A percentile compares a stretch with the other conserved stretches of the same genome.
Conservation (phyloP, 2,797 vertebrate species). For the Sebastolobus altivelis region DNA sequence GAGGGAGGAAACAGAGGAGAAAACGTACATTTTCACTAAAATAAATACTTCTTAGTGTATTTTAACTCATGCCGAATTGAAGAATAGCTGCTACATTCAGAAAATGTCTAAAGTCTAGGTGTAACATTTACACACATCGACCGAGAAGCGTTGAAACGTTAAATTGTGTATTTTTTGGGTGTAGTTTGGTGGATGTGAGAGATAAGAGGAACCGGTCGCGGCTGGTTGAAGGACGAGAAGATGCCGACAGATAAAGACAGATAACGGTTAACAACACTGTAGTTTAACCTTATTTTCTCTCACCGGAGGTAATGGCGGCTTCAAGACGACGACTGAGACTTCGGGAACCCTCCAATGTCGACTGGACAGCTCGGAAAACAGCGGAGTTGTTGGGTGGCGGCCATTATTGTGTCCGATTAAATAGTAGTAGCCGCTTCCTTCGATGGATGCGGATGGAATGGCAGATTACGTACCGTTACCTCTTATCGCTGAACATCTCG, state of each 20-base stretch:
- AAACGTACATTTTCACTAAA: neutral
- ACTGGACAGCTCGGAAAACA: neutral
- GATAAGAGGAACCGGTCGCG: conserved; percentile 17
- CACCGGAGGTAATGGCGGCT: conserved; percentile 39
- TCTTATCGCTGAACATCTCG: conserved; percentile 58
- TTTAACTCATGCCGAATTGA: conserved; percentile 10
- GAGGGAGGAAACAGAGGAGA: neutral
- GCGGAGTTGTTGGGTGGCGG: neutral
- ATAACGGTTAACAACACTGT: neutral
- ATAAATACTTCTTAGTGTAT: rapidly evolving
- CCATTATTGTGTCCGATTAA: conserved; percentile 61
- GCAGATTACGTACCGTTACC: neutral
- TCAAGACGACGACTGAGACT: conserved; percentile 38
- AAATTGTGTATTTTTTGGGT: rapidly evolving
- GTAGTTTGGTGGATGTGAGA: neutral
- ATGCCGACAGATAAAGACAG: neutral
- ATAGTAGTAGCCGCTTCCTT: conserved; percentile 18
- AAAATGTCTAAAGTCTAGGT: rapidly evolving
- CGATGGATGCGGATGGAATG: neutral
- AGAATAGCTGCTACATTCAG: rapidly evolving
- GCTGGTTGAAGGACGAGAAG: conserved; percentile 6
- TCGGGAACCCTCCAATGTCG: conserved; percentile 11
- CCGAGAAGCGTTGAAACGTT: rapidly evolving
- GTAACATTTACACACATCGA: rapidly evolving
- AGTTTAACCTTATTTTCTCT: conserved; percentile 5